Base-by-base conservation (phyloP, 2,888 invertebrate species). In the Eucera pruinosa region DNA sequence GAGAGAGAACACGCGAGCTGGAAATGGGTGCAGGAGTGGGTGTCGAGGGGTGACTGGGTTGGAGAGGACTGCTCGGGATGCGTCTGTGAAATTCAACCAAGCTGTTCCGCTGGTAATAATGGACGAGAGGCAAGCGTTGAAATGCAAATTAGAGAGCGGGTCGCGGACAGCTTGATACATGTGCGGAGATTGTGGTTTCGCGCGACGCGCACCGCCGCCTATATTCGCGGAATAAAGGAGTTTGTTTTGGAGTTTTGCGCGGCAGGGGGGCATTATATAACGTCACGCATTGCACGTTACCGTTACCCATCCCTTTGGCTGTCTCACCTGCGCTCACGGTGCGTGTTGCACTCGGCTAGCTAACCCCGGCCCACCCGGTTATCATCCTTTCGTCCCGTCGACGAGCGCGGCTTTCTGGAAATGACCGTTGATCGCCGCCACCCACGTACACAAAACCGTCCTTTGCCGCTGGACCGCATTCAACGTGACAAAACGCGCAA, bases 151-250 rank as follows among this genome's bases (percentile, higher is more conserved):
- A 90, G 90, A 89, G 90, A 89, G 89, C 89, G 88, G 86, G 89
- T 89, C 90, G 90, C 86, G 90, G 90, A 90, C 90, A 90, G 90
- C 87, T 90, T 90, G 90, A 90, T 90, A 90, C 90, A 90, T 90
- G 90, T 90, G 89, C 90, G 90, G 90, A 88, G 89, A 89, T 90
- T 90, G 90, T 89, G 89, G 90, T 90, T 89, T 88, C 87, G 89
- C 87, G 87, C 89, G 87, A 88, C 86, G 88, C 88, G 87, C 82
- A 72, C 72, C 86, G 87, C 84, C 87, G 86, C 87, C 88, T 89
- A 89, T 89, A 89, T 87, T 88, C 87, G 82, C 78, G 75, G 86
- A 89, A 89, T 89, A 89, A 89, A 89, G 88, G 89, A 89, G 87
- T 87, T 88, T 88, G 87, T 88, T 89, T 88, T 83, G 80, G 86